Conservation (phyloP, 2,888 invertebrate genomes). For the Aquatica leii region DNA sequence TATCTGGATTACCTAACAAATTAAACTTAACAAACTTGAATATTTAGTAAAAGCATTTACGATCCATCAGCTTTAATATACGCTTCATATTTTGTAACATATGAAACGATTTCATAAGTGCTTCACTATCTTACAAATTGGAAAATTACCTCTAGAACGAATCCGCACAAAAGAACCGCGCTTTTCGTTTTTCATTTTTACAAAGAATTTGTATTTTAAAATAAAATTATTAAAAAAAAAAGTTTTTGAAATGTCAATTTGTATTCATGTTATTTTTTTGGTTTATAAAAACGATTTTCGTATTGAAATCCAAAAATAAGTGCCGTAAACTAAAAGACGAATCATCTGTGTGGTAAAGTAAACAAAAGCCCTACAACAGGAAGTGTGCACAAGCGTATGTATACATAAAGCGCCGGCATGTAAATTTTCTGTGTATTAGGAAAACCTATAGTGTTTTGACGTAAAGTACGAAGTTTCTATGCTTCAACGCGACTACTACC, state of each 20-base stretch:
- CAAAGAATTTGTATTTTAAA: not conserved
- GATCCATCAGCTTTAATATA: slow-evolving; percentile 10
- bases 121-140: slow-evolving; percentile 10
- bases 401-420: slow-evolving; percentile 14
- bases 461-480: slow-evolving; percentile 20
- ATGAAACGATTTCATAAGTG: slow-evolving; percentile 3
- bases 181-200: not conserved
- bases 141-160: not conserved
- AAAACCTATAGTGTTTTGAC: slow-evolving; percentile 21
- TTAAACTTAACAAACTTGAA: too few relatives aligned
- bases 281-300: not conserved
- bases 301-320: slow-evolving; percentile 20
- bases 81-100: not conserved
- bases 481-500: not conserved
- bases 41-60: not conserved
- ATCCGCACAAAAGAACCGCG: not conserved
- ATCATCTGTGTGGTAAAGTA: slow-evolving; percentile 27
- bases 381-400: slow-evolving; percentile 21
- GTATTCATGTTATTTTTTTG: too few relatives aligned
- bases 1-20: too few relatives aligned
- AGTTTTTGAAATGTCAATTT: too few relatives aligned
- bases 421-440: slow-evolving; percentile 26
- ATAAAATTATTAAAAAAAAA: not conserved
- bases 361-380: slow-evolving; percentile 25
- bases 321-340: slow-evolving; percentile 20